Percentiles rank a stretch among this genome's conserved stretches.
Conservation (phyloP, 2,113 vertebrate genomes). For the Platichthys stellatus region DNA sequence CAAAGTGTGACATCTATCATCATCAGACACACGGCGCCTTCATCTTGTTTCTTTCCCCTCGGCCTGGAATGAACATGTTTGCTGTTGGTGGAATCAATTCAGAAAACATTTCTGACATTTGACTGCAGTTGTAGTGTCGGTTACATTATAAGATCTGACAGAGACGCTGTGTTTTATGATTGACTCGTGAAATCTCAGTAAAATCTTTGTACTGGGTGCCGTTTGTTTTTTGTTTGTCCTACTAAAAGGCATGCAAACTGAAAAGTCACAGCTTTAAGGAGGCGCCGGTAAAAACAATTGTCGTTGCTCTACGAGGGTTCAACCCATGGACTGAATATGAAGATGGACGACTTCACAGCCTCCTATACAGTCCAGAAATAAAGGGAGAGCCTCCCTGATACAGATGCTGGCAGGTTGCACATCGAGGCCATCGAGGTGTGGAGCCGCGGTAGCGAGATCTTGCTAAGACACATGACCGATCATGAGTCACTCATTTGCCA, state of each 20-base stretch:
- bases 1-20: slow-evolving; percentile 81
- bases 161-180: slow-evolving; percentile 1
- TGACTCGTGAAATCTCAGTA: not conserved
- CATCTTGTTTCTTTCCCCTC: slow-evolving; percentile 37
- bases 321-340: too few species aligned
- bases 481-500: too few species aligned
- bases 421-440: too few species aligned
- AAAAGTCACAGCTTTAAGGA: not conserved
- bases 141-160: slow-evolving; percentile 14
- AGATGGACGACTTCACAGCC: too few species aligned
- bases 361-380: too few species aligned
- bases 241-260: not conserved
- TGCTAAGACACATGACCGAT: too few species aligned
- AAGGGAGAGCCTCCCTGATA: too few species aligned
- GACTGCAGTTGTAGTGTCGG: slow-evolving; percentile 22
- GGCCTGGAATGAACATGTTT: slow-evolving; percentile 53
- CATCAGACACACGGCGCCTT: slow-evolving; percentile 56
- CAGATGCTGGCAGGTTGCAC: too few species aligned
- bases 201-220: not conserved
- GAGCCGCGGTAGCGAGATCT: too few species aligned
- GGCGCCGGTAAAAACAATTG: not conserved
- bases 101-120: slow-evolving; percentile 50
- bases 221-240: not conserved
- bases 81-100: slow-evolving; percentile 45
- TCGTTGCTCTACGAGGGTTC: too few species aligned